Evolutionary conservation across 2,888 invertebrate species (phyloP).

Genomic region (Aleiodes testaceus): DNA sequence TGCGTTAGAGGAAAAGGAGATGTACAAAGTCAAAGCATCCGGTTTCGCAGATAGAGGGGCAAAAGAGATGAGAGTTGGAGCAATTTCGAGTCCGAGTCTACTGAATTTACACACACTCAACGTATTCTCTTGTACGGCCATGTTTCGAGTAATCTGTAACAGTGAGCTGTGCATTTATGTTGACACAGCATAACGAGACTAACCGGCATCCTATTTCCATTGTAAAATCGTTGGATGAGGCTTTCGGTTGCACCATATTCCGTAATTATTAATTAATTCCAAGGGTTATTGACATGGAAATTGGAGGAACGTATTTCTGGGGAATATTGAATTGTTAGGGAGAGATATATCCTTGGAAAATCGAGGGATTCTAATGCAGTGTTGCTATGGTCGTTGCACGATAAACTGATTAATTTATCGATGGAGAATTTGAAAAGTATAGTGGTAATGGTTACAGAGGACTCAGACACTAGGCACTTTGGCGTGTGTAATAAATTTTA

Average conservation of each 20-base stretch:
- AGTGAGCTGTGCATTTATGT: not conserved
- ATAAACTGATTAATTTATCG: conserved; percentile 26
- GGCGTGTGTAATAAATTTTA: conserved; percentile 50
- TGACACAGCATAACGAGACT: conserved; percentile 24
- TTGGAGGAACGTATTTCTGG: not conserved
- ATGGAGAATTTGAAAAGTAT: conserved; percentile 7
- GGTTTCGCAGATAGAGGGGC: not conserved
- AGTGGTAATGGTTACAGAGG: not conserved
- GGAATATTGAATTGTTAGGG: conserved; percentile 30
- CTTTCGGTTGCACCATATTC: not conserved
- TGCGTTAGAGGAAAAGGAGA: conserved; percentile 15
- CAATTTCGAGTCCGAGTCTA: conserved; percentile 8
- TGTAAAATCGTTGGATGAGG: not conserved
- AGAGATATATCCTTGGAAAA: not conserved
- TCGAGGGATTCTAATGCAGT: not conserved
- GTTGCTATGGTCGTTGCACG: not conserved
- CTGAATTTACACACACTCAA: conserved; percentile 11
- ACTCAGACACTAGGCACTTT: conserved; percentile 33
- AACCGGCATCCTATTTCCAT: conserved; percentile 2
- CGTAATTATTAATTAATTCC: conserved; percentile 11
- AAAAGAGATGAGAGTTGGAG: not conserved
- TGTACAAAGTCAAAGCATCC: conserved; percentile 28
- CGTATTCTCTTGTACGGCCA: conserved; percentile 3
- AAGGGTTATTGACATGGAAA: conserved; percentile 9
- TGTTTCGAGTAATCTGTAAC: not conserved